Conservation (phyloP, 2,797 vertebrate species). For the Aulostomus chinensis region DNA sequence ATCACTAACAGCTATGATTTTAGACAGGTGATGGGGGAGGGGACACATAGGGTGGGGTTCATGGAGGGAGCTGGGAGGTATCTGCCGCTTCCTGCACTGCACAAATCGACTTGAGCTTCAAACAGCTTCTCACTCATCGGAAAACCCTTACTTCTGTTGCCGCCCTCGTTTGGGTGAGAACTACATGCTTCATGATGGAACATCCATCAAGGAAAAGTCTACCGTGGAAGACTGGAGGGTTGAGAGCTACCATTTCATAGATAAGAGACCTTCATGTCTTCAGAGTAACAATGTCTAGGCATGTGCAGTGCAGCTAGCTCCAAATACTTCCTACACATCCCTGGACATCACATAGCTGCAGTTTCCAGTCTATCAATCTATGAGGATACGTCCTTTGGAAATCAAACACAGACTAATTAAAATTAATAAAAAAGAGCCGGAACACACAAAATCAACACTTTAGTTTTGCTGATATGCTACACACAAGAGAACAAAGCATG, state of each 20-base stretch:
- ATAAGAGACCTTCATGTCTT: not conserved
- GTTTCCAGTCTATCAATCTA: conserved; percentile 32
- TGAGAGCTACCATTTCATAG: too few species aligned
- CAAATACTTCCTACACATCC: conserved; percentile 64
- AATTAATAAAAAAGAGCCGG: conserved; percentile 51
- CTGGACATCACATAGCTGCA: conserved; percentile 27
- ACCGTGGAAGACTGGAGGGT: too few species aligned
- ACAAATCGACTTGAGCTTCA: conserved; percentile 52
- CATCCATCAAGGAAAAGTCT: conserved; percentile 2
- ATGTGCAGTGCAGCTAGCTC: conserved; percentile 75
- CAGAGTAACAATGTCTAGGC: conserved; percentile 1
- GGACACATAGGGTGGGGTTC: conserved; percentile 24
- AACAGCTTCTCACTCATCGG: conserved; percentile 21
- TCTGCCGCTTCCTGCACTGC: conserved; percentile 75
- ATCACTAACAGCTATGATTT: conserved; percentile 44
- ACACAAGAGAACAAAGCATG: conserved; percentile 59
- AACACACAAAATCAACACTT: conserved; percentile 63
- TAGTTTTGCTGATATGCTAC: conserved; percentile 31
- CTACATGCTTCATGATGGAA: conserved; percentile 14
- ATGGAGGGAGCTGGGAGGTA: conserved; percentile 48
- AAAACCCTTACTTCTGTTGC: conserved; percentile 12
- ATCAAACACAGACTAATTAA: conserved; percentile 59
- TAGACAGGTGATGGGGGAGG: conserved; percentile 41
- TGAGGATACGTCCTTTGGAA: conserved; percentile 10
- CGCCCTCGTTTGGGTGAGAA: conserved; percentile 18